Evolutionary conservation across 1,140 invertebrate species (phyloP), one percentile per base, ranked within the genome.

Genomic region (Hermetia illucens): DNA sequence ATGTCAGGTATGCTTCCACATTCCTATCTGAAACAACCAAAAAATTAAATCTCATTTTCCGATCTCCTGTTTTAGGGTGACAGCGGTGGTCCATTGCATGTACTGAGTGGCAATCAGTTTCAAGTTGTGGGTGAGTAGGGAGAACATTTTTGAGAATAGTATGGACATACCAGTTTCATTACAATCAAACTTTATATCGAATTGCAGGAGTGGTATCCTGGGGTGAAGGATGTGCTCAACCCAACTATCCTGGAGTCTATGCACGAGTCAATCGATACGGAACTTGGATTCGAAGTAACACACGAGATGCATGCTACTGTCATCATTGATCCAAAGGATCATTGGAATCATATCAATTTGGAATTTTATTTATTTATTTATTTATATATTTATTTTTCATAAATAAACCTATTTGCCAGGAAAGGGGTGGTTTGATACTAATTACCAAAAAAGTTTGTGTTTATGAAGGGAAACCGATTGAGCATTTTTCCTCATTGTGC

Each of bases 201-300:
- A 39, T 58, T 9, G 53, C 50, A 34, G 80, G 80, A 25, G 60
- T 83, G 2, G 78, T 83, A 0, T 82, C 78, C 2, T 85, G 80
- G 76, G 82, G 82, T 24, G 73, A 78, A 50, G 80, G 81, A 3
- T 92, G 88, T 52, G 88, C 79, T 2, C 62, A 75, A 51, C 70
- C 78, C 1, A 74, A 77, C 36, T 75, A 74, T 50, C 86, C 87
- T 1, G 88, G 88, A n/a, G 83, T 92, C 18, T 93, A 91, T 59
- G 75, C 79, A 0, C 66, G 83, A 42, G 81, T 91, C 2, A 80
- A 81, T 53, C 65, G 77, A 42, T 87, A 76, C 49, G 48, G 79
- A 13, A 71, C 72, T 12, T 87, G 82, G 82, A 77, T 83, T 29
- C 62, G 64, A 46, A 64, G 58, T 15, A 77, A 79, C 49, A 80